Base-by-base conservation (phyloP, 2,797 vertebrate genomes). In the Somateria mollissima region DNA sequence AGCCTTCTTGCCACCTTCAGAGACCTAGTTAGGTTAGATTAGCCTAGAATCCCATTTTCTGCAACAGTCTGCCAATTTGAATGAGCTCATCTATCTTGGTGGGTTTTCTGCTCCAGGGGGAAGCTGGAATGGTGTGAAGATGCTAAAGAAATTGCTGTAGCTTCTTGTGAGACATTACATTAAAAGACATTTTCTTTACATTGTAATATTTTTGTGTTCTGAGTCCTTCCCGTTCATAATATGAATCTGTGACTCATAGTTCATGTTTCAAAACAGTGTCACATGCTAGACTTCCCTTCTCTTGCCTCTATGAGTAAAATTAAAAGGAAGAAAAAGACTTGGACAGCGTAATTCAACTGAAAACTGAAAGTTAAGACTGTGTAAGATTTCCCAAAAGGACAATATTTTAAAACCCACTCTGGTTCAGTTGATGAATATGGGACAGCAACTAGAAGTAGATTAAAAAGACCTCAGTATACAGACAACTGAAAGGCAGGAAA, bases 281-380 rank as follows among this genome's bases (percentile, higher is more conserved):
- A 96, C 93, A 93, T 93, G 93, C 78, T 82, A 71, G 78, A 93
- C 78, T 97, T 97, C 93, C 94, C 89, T 92, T 96, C 93, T 92
- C 53, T 77, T 92, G 94, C 71, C 32, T 87, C 87, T 72, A 77
- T 16, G 86, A 87, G 41, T 7, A 72, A 89, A 94, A 81, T 61
- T 77, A 85, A 66, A 90, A 88, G 30, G 80, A 87, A 16, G 60
- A 89, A 61, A 93, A 90, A 80, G 86, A 61, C 57, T 93, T 83
- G 69, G 71, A 80, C 57, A 58, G 13, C 57, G 69, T 77, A 87
- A 95, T 65, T 93, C 78, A 95, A 74, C 65, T 65, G 72, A 90
- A 92, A 95, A 94, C 84, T 82, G 71, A 57, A 94, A 96, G 87
- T 41, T 86, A 49, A 56, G 54, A 41, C 22, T 87, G 82, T 71